Base-by-base conservation (phyloP, 2,113 vertebrate species). In the Cervus canadensis region DNA sequence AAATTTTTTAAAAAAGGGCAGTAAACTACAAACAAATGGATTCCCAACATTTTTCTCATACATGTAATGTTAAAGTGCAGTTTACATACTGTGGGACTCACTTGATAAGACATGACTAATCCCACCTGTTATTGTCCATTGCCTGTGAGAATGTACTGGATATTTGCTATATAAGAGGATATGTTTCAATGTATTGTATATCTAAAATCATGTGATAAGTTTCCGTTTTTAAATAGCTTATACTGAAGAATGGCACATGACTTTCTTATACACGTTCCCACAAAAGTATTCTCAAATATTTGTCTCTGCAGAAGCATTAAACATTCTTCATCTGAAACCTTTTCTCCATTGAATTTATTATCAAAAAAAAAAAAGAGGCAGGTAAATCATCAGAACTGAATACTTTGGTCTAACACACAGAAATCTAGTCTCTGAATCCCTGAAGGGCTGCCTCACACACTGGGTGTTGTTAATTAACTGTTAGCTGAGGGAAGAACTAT, bases 401-500 rank as follows among this genome's bases (percentile, higher is more conserved):
- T 26, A 56, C 40, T 83, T 88, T 54, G 9, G 12, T 57, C 33
- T 79, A 56, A 5, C 78, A 87, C 5, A n/a, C 40, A 92, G n/a
- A 84, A 78, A 67, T 87, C 4, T 76, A 71, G 76, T 5, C 45
- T 78, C 33, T 19, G 23, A 89, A 30, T 91, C 93, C 40, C 64
- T 48, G 91, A 89, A 95, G 36, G 50, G 2, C 45, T 43, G 10
- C 48, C 40, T 96, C 74, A 45, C 71, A 82, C 43, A 50, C 19
- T 84, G 33, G 21, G 48, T 67, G 76, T 54, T 86, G n/a, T 74
- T 90, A 60, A 93, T 19, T 57, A 54, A 82, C 91, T 93, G 16
- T 64, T 82, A 74, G 62, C 40, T 84, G 57, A 85, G 67, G 67
- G 36, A 87, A 97, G 62, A 96, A 89, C 60, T 96, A 76, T 96